Conservation (phyloP, 2,888 invertebrate species). For the Hirtodrosophila duncani region DNA sequence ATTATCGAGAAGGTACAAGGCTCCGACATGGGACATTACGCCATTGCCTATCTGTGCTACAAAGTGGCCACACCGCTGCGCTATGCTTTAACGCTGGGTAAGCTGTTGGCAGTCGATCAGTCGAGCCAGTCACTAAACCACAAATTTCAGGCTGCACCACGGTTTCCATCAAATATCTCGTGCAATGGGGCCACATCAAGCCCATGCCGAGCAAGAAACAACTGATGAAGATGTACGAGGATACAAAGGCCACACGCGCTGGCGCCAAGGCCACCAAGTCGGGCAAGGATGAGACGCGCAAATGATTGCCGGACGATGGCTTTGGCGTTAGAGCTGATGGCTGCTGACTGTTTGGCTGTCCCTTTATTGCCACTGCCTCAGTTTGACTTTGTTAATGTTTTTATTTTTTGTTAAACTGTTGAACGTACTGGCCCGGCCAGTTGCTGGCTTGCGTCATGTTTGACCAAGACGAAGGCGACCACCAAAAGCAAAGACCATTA, state of each 20-base stretch:
- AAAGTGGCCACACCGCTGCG: constrained; percentile 94
- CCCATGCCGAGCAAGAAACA: constrained; percentile 87
- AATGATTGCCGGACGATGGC: constrained; percentile 44
- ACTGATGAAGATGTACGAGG: constrained; percentile 82
- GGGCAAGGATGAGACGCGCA: constrained; percentile 41
- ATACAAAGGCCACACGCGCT: constrained; percentile 76
- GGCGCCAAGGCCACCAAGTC: constrained; percentile 49
- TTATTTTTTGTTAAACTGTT: constrained; percentile 45
- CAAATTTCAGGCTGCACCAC: constrained; percentile 94
- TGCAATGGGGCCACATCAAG: constrained; percentile 88
- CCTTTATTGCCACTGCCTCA: too few relatives aligned
- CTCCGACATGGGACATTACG: constrained; percentile 92
- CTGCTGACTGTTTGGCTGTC: too few relatives aligned
- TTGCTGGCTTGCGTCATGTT: too few relatives aligned
- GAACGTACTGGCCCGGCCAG: too few relatives aligned
- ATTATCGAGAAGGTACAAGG: constrained; percentile 87
- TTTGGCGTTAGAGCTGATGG: too few relatives aligned
- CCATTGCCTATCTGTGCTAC: constrained; percentile 93
- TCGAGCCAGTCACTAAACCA: too few relatives aligned
- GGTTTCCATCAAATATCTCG: constrained; percentile 88
- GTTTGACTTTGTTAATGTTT: constrained; percentile 56
- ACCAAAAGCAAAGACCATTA: too few relatives aligned
- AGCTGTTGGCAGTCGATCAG: too few relatives aligned
- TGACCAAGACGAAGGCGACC: too few relatives aligned
- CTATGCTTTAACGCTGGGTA: constrained; percentile 94